These are phyloP conservation scores for Cyphomyrus discorhynchus DNA, from an alignment of 2,113 vertebrate genomes.

Conservation along the genomic window DNA sequence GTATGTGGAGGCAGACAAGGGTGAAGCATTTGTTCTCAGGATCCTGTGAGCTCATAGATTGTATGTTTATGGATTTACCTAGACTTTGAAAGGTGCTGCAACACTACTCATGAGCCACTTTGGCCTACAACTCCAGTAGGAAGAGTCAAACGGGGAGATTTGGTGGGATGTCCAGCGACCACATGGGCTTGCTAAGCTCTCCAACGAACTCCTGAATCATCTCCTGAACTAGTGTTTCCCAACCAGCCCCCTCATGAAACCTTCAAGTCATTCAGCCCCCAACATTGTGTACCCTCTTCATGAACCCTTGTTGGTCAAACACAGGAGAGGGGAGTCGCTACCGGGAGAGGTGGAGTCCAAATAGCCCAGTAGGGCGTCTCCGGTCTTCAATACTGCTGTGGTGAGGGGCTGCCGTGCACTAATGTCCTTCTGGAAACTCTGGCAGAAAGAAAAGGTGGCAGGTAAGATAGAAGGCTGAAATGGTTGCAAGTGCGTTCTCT, in stretches of 20 bases:
- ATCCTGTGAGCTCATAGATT: background rate
- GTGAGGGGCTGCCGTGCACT: constrained; percentile 67
- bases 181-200: background rate
- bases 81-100: background rate
- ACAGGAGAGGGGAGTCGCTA: constrained; percentile 43
- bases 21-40: background rate
- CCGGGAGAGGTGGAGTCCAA: constrained; percentile 72
- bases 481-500: background rate
- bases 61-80: background rate
- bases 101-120: background rate
- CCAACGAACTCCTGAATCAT: background rate
- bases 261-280: background rate
- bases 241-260: background rate
- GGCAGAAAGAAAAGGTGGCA: constrained; percentile 16
- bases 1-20: background rate
- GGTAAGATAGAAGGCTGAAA: background rate
- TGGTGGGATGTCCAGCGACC: background rate
- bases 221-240: background rate
- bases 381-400: constrained; percentile 65
- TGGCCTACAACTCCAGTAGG: background rate
- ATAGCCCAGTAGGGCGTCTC: constrained; percentile 72
- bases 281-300: background rate
- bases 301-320: background rate
- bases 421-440: constrained; percentile 78
- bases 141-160: background rate